phyloP scores from a whole-genome alignment of 37 sponge, comb jelly and placozoan species.

The Cladorhizidae sp. region DNA sequence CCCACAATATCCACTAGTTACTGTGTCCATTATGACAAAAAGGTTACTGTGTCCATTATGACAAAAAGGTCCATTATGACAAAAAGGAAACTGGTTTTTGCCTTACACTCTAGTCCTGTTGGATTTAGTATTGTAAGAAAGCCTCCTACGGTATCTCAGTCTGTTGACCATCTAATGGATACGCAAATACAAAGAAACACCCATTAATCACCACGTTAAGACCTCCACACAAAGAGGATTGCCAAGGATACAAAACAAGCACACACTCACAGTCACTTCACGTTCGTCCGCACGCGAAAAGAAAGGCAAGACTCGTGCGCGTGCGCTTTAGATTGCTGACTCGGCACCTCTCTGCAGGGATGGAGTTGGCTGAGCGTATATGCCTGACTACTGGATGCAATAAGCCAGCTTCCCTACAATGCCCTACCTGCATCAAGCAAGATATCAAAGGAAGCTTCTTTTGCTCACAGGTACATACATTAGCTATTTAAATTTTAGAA shows the following conservation, averaged over 20 bases:
- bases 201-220: neutral
- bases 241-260: too few relatives aligned
- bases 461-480: constrained; percentile 78
- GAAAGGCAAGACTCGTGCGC: neutral
- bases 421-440: constrained; percentile 90
- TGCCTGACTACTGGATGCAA: constrained; percentile 75
- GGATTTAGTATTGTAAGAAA: constrained; percentile 89
- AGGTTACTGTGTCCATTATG: too few relatives aligned
- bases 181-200: neutral
- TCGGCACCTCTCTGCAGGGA: neutral
- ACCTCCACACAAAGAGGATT: constrained; percentile 6
- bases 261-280: constrained; percentile 26
- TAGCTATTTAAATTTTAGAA: neutral
- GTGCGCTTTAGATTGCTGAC: neutral
- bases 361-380: neutral
- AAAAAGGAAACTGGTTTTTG: too few relatives aligned
- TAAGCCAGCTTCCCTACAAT: constrained; percentile 81
- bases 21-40: neutral
- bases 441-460: constrained; percentile 83
- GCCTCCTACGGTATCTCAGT: constrained; percentile 84
- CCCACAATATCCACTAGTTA: neutral
- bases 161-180: constrained; percentile 77
- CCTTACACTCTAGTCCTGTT: constrained; percentile 88
- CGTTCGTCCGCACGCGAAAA: neutral
- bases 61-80: too few relatives aligned